phyloP scores from a whole-genome alignment of 2,113 vertebrate species.

The Odontesthes bonariensis region DNA sequence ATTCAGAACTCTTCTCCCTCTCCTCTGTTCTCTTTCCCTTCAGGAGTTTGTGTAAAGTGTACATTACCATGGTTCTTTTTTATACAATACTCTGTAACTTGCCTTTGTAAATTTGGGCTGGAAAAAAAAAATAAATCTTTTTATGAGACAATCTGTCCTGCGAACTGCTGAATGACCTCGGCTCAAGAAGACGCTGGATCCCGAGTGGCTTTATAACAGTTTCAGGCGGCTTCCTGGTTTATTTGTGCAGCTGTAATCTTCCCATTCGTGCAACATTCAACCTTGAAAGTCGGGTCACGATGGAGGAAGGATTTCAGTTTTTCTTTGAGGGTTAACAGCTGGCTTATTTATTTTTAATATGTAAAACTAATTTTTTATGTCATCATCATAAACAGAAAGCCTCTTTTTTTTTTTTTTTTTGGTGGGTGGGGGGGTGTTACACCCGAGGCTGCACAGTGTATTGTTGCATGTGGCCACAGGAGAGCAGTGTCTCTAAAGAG shows the following conservation, averaged over 20 bases:
- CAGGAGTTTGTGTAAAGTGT: constrained; percentile 93
- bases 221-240: neutral
- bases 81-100: constrained; percentile 95
- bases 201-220: too few relatives aligned
- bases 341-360: too few relatives aligned
- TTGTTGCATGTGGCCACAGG: constrained; percentile 53
- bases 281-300: neutral
- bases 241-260: neutral
- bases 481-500: constrained; percentile 60
- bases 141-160: constrained; percentile 94
- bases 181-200: neutral
- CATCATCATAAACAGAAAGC: neutral
- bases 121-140: constrained; percentile 98
- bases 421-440: neutral
- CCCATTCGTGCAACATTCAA: neutral
- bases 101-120: constrained; percentile 97
- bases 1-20: constrained; percentile 79
- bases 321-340: too few relatives aligned
- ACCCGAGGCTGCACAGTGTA: constrained; percentile 20
- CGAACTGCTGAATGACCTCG: constrained; percentile 55
- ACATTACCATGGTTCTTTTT: constrained; percentile 96
- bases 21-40: constrained; percentile 78
- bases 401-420: too few relatives aligned
- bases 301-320: neutral
- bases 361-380: neutral